phyloP scores from a whole-genome alignment of 2,888 invertebrate species.

The Ditula angustiorana region DNA sequence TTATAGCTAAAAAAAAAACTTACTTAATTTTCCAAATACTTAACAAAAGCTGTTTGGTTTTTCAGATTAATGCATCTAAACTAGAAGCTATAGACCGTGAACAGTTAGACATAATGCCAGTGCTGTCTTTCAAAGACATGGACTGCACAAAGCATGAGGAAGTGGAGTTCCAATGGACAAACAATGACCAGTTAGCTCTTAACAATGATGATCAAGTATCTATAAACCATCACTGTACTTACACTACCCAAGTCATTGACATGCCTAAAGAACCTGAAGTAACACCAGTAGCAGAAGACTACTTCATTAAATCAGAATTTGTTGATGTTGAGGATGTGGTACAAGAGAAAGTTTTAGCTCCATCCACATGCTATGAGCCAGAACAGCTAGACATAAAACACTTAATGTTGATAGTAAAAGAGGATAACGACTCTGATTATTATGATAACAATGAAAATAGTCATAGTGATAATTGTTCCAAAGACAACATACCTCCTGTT shows the following conservation, averaged over 20 bases:
- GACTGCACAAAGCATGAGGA: slow-evolving; percentile 59
- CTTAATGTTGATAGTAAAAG: slow-evolving; percentile 33
- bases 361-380: too few species aligned
- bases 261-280: slow-evolving; percentile 37
- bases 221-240: slow-evolving; percentile 60
- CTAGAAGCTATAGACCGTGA: slow-evolving; percentile 58
- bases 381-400: slow-evolving; percentile 27
- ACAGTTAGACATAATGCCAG: slow-evolving; percentile 56
- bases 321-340: slow-evolving; percentile 21
- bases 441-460: slow-evolving; percentile 45
- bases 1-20: too few species aligned
- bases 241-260: slow-evolving; percentile 55
- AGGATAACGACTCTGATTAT: slow-evolving; percentile 34
- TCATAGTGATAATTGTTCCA: slow-evolving; percentile 38
- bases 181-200: slow-evolving; percentile 52
- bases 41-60: slow-evolving; percentile 30
- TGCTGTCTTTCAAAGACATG: slow-evolving; percentile 59
- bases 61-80: slow-evolving; percentile 64
- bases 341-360: slow-evolving; percentile 37
- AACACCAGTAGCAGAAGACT: slow-evolving; percentile 39
- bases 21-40: too few species aligned
- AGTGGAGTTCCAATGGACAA: slow-evolving; percentile 64
- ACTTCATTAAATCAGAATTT: slow-evolving; percentile 43
- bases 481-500: slow-evolving; percentile 15
- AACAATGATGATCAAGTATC: slow-evolving; percentile 53